Conservation (phyloP, 2,888 invertebrate species). For the Tinea trinotella region DNA sequence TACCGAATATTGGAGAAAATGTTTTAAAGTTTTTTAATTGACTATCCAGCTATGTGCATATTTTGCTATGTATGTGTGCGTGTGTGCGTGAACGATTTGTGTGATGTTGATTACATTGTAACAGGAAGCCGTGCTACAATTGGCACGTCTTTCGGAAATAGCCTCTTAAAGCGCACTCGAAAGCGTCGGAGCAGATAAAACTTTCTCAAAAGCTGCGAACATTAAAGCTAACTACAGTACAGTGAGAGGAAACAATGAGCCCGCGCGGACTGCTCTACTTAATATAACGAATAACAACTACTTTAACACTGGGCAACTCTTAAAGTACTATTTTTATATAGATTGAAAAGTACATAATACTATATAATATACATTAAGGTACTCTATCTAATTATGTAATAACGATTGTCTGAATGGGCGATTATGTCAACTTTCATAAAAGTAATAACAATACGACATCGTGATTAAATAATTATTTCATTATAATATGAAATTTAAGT, state of each 20-base stretch:
- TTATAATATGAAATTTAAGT: neutral
- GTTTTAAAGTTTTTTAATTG: no score
- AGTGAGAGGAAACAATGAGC: neutral
- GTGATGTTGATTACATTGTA: no score
- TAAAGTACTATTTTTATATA: no score
- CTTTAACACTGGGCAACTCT: neutral
- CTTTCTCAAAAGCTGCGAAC: neutral
- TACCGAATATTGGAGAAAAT: no score
- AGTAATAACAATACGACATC: neutral
- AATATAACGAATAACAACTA: no score
- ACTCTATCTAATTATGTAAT: neutral
- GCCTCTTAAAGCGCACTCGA: neutral
- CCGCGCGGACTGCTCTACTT: neutral
- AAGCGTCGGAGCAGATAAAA: constrained; percentile 7
- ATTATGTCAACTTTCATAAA: neutral
- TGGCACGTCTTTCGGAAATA: neutral
- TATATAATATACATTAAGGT: neutral
- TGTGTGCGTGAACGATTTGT: no score
- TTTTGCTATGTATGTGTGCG: no score
- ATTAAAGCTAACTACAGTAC: constrained; percentile 8
- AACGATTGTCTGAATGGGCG: neutral
- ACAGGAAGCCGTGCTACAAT: no score
- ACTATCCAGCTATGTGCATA: no score
- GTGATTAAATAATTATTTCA: neutral
- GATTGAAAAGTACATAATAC: no score